These are phyloP conservation scores for Prenolepis imparis DNA, from an alignment of 2,888 invertebrate species.

Conservation along the genomic window DNA sequence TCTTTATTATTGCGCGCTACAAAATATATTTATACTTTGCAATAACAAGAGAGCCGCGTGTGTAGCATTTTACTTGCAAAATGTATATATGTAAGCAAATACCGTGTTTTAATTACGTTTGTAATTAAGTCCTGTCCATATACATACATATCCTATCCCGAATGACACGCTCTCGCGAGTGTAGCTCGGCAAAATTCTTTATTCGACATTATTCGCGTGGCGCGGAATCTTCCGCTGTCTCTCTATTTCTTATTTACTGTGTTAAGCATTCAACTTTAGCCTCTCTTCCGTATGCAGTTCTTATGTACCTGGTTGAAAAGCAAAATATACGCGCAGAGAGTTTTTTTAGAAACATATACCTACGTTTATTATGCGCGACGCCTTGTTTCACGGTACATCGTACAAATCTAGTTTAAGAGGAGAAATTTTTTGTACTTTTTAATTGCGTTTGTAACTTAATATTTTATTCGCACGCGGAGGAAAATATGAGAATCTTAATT, in stretches of 20 bases:
- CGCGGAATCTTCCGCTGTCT: not conserved
- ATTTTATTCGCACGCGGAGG: not conserved
- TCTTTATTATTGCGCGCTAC: conserved; percentile 30
- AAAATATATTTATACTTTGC: conserved; percentile 33
- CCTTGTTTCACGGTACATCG: not conserved
- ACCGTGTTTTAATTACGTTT: conserved; percentile 70
- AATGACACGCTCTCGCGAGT: conserved; percentile 15
- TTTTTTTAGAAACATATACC: not conserved
- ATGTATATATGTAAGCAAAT: conserved; percentile 28
- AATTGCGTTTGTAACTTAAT: not conserved
- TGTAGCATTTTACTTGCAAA: conserved; percentile 42
- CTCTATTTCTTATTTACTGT: not conserved
- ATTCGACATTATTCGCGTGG: conserved; percentile 42
- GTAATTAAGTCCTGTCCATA: conserved; percentile 65
- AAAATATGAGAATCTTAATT: not conserved
- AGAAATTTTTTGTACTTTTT: not conserved
- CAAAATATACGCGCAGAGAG: not conserved
- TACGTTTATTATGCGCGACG: not conserved
- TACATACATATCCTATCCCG: not conserved
- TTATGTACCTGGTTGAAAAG: not conserved
- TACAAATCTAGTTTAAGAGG: not conserved
- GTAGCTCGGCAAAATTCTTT: conserved; percentile 61
- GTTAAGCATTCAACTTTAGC: not conserved
- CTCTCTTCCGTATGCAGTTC: not conserved
- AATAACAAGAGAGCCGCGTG: conserved; percentile 20